Percentiles rank a stretch among this genome's conserved stretches.
phyloP scores from a whole-genome alignment of 2,797 vertebrate species.

The Crypturellus tataupa region DNA sequence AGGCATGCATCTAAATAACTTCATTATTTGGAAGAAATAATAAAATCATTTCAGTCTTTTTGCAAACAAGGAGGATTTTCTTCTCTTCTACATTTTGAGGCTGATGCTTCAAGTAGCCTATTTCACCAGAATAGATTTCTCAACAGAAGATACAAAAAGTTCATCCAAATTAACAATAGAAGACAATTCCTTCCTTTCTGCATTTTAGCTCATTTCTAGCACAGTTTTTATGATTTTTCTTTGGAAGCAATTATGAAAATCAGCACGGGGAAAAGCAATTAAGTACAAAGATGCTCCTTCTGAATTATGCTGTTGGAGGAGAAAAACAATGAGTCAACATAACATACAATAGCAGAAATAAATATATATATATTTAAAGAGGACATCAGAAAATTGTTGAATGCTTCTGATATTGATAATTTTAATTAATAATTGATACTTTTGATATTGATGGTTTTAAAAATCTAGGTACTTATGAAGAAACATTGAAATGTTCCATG shows the following conservation, averaged over 20 bases:
- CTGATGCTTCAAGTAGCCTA: not conserved
- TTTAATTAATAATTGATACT: not conserved
- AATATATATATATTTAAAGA: not conserved
- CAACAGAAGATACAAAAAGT: conserved; percentile 11
- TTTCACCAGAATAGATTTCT: not conserved
- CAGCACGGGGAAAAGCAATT: conserved; percentile 2
- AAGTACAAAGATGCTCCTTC: not conserved
- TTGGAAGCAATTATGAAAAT: not conserved
- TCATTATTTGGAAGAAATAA: not conserved
- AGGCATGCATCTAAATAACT: conserved; percentile 19
- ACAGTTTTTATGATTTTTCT: not conserved
- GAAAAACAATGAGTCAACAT: not conserved
- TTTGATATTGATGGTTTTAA: not conserved
- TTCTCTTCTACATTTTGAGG: conserved; percentile 34
- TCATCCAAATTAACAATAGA: not conserved
- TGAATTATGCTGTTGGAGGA: not conserved
- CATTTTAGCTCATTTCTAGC: not conserved
- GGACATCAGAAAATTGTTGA: not conserved
- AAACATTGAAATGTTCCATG: no score
- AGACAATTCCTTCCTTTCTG: not conserved
- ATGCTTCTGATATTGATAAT: not conserved
- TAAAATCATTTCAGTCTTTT: conserved; percentile 38
- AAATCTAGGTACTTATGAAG: not conserved
- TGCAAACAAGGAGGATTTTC: conserved; percentile 19
- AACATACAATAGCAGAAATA: not conserved